Evolutionary conservation across 2,113 vertebrate species (phyloP).

Genomic region (Ifrita kowaldi): DNA sequence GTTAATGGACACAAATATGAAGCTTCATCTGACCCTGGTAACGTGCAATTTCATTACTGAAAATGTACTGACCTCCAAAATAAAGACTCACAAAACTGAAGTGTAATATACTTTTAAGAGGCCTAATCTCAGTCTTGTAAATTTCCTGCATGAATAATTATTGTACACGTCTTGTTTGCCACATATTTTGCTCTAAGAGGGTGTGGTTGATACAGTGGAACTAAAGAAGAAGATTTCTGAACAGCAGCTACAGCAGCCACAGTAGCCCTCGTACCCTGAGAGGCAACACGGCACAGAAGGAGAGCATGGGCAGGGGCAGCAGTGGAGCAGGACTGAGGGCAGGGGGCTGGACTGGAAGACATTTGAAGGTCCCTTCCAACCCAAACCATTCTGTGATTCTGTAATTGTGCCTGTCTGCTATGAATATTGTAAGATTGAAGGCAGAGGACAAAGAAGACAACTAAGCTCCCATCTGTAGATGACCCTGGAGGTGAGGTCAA

Average conservation of each 20-base stretch:
- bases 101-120: not conserved
- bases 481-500: not conserved
- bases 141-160: not conserved
- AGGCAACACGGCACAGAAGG: fast-evolving
- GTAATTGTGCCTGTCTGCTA: not conserved
- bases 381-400: not conserved
- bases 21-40: not conserved
- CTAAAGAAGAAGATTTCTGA: not conserved
- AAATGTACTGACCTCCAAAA: not conserved
- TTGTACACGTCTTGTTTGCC: not conserved
- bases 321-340: not conserved
- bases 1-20: not conserved
- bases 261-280: not conserved
- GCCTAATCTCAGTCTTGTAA: not conserved
- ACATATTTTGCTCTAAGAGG: not conserved
- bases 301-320: fast-evolving
- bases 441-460: not conserved
- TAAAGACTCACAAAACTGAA: not conserved
- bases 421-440: fast-evolving
- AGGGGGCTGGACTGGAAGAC: not conserved
- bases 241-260: not conserved
- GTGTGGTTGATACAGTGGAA: not conserved
- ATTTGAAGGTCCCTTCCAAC: not conserved
- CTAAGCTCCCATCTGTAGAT: not conserved
- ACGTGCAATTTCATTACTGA: not conserved